Evolutionary conservation across 2,797 vertebrate species (phyloP).

Genomic region (Onychomys torridus): DNA sequence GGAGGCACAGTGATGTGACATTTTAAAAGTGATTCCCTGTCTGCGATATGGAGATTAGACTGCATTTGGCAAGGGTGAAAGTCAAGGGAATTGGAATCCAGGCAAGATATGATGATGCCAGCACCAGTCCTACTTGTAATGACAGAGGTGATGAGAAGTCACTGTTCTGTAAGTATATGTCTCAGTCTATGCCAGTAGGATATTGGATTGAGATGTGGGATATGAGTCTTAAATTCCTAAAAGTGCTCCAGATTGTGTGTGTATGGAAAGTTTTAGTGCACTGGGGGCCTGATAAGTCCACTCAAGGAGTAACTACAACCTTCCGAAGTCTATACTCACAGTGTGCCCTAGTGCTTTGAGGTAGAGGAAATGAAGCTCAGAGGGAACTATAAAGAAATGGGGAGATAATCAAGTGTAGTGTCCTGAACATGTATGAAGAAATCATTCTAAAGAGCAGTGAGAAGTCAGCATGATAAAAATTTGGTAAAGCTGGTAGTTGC

Average conservation of each 20-base stretch:
- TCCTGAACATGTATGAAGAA: background rate
- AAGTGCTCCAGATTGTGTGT: background rate
- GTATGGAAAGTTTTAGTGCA: background rate
- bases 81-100: background rate
- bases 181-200: background rate
- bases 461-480: background rate
- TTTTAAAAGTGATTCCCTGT: background rate
- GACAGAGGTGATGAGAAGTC: background rate
- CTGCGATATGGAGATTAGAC: background rate
- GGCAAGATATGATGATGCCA: background rate
- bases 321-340: background rate
- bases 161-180: background rate
- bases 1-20: background rate
- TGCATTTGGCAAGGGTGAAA: background rate
- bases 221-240: conserved; percentile 33
- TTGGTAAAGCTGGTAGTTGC: background rate
- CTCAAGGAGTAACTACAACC: background rate
- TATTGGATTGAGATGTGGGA: background rate
- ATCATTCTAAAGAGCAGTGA: background rate
- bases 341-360: background rate
- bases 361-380: background rate
- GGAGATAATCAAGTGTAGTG: background rate
- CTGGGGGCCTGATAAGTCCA: background rate
- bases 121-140: background rate
- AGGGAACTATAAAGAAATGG: background rate